Evolutionary conservation across 2,888 invertebrate genomes (phyloP), one percentile per base, ranked within the genome.

Genomic region (Dicyrtoma fusca): DNA sequence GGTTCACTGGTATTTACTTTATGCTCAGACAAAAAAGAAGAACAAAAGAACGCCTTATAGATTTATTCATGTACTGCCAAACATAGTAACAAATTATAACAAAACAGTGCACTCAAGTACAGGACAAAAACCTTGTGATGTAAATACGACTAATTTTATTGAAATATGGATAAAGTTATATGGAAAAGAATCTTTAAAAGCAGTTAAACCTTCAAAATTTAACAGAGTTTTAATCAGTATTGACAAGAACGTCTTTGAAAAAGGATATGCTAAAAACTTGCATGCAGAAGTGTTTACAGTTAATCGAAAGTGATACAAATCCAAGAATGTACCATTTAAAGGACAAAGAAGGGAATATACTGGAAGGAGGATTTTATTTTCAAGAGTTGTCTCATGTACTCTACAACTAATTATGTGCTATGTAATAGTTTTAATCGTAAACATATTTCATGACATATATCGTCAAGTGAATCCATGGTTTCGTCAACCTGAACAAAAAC

Each of bases 341-440:
- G 11, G 63, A 71, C 17, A 44, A 23, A 26, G 23, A 71, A 3
- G 34, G 23, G 0, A 47, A 47, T 23, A 19, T 14, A 3, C 11
- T 71, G 4, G 1, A 42, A 53, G 74, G 74, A 17, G 59, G 61
- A 23, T 74, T 74, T 69, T 74, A 71, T 68, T 10, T n/a, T 13
- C 17, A 53, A 6, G 71, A 74, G 25, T 25, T 74, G 23, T 44
- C 42, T 14, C 19, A 17, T 26, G 63, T 63, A 5, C 3, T 21
- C 1, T 63, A 63, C 44, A 14, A 45, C 3, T 13, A 8, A 34
- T 3, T 34, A 34, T 34, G n/a, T n/a, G n/a, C n/a, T n/a, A n/a
- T n/a, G n/a, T n/a, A n/a, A n/a, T n/a, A n/a, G n/a, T n/a, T n/a
- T n/a, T n/a, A n/a, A n/a, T n/a, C n/a, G n/a, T n/a, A n/a, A n/a